Evolutionary conservation across 2,113 vertebrate species (phyloP).

Genomic region (Erinaceus europaeus): DNA sequence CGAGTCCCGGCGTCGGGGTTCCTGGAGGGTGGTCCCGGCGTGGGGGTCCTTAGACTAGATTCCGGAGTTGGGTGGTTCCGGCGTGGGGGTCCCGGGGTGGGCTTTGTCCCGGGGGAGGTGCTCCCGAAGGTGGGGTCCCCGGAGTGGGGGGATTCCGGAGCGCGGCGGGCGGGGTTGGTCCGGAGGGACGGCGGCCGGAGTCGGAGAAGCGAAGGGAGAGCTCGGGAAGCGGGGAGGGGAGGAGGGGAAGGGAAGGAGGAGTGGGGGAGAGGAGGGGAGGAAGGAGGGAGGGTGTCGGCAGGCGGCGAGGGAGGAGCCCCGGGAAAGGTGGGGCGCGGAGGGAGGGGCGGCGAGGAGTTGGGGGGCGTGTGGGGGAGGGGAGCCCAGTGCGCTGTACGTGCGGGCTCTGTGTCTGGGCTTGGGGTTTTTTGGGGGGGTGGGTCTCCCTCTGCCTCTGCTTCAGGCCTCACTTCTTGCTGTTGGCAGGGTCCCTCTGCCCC

Average conservation of each 20-base stretch:
- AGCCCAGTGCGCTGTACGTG: no score
- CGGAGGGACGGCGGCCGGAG: neutral
- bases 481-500: neutral
- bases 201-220: neutral
- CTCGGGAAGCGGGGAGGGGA: neutral
- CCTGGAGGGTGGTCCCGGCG: no score
- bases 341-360: neutral
- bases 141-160: neutral
- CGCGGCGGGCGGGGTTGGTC: neutral
- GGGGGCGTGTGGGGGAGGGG: neutral
- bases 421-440: no score
- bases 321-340: conserved; percentile 58
- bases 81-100: no score
- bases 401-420: no score
- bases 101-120: neutral
- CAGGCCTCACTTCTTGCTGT: no score
- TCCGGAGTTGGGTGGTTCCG: no score
- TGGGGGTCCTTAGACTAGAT: no score
- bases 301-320: conserved; percentile 54
- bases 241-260: neutral
- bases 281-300: neutral
- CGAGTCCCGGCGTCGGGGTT: no score
- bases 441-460: no score
- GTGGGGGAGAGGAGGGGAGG: conserved; percentile 12
- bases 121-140: no score